Conservation (phyloP, 2,888 invertebrate species). For the Sesia apiformis region DNA sequence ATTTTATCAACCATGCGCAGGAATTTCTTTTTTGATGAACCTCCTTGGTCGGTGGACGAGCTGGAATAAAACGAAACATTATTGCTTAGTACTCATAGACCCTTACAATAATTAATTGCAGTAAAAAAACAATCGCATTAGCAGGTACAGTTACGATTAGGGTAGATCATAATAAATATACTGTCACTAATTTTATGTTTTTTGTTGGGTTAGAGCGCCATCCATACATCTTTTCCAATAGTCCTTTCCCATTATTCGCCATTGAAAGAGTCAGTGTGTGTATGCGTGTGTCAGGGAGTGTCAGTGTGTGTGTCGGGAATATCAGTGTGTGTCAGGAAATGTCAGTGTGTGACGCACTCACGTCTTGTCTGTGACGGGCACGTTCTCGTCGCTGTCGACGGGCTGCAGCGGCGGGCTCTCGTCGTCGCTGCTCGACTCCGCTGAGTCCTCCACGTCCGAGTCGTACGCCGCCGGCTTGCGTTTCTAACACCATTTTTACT, state of each 20-base stretch:
- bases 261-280: too few relatives aligned
- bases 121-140: too few relatives aligned
- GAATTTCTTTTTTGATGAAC: conserved; percentile 78
- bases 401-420: conserved; percentile 68
- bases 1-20: conserved; percentile 89
- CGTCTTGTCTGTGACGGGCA: conserved; percentile 8
- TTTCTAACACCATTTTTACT: conserved; percentile 18
- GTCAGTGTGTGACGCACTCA: not conserved
- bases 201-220: too few relatives aligned
- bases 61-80: conserved; percentile 16
- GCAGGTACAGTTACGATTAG: too few relatives aligned
- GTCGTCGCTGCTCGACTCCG: conserved; percentile 86
- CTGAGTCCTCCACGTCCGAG: conserved; percentile 85
- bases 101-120: too few relatives aligned
- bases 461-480: conserved; percentile 78
- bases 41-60: conserved; percentile 61
- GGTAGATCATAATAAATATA: too few relatives aligned
- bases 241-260: too few relatives aligned
- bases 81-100: not conserved
- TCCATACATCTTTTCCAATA: too few relatives aligned
- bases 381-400: conserved; percentile 41
- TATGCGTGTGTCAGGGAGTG: too few relatives aligned
- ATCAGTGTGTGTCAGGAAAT: too few relatives aligned
- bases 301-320: too few relatives aligned
- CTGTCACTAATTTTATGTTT: too few relatives aligned